Conservation (phyloP, 2,113 vertebrate species). For the Actinemys pallida region DNA sequence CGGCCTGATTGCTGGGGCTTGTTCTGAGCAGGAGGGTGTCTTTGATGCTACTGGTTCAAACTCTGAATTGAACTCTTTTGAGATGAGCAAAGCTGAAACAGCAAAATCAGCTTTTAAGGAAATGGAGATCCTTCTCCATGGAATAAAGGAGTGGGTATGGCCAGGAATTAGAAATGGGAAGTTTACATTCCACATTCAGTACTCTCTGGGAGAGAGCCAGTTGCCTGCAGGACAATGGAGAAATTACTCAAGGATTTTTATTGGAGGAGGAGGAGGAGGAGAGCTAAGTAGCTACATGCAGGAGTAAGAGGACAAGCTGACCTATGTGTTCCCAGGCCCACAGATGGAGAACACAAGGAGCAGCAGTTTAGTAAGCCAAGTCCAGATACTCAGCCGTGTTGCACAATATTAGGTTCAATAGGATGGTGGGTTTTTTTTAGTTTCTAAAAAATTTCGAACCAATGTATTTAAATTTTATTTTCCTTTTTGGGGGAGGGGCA, state of each 20-base stretch:
- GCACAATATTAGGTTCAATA: background rate
- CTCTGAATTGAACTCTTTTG: conserved; percentile 33
- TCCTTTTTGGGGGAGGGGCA: background rate
- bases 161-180: conserved; percentile 10
- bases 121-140: conserved; percentile 27
- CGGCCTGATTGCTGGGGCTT: conserved; percentile 31
- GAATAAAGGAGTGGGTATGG: conserved; percentile 13
- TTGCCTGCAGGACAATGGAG: conserved; percentile 19
- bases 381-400: background rate
- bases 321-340: background rate
- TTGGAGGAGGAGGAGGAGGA: background rate
- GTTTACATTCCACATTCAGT: background rate
- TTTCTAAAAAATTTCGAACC: background rate
- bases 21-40: conserved; percentile 33
- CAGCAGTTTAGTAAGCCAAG: background rate
- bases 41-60: conserved; percentile 61
- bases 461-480: background rate
- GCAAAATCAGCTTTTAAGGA: conserved; percentile 56
- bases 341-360: background rate
- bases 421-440: background rate
- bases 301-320: conserved; percentile 14
- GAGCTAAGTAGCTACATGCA: background rate
- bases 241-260: conserved; percentile 26
- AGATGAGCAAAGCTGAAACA: conserved; percentile 57
- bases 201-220: conserved; percentile 12